These are phyloP conservation scores for Acleris sparsana DNA, from an alignment of 2,888 invertebrate species.

Conservation along the genomic window DNA sequence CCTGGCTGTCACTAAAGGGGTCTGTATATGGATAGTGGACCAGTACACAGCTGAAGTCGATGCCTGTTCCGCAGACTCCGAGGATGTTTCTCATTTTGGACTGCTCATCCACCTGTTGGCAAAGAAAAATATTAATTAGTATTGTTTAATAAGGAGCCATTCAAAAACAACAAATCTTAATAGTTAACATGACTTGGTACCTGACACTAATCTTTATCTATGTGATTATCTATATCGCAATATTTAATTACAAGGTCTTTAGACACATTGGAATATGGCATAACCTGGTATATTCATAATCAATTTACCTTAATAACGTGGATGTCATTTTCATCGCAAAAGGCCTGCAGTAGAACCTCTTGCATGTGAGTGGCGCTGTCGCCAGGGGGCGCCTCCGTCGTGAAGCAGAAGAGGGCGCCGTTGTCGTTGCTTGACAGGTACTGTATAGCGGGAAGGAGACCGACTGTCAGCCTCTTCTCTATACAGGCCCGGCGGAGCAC, in stretches of 20 bases:
- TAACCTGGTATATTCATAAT: too few relatives aligned
- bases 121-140: constrained; percentile 47
- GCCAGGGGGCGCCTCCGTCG: constrained; percentile 86
- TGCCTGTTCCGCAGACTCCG: constrained; percentile 67
- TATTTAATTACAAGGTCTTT: too few relatives aligned
- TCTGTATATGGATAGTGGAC: constrained; percentile 80
- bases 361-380: constrained; percentile 91
- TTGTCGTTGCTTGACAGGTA: constrained; percentile 83
- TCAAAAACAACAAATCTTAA: too few relatives aligned
- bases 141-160: neutral
- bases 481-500: constrained; percentile 80
- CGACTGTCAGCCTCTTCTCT: constrained; percentile 85
- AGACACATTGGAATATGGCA: too few relatives aligned
- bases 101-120: constrained; percentile 83
- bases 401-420: constrained; percentile 87
- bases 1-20: constrained; percentile 73
- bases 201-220: too few relatives aligned
- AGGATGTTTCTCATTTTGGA: constrained; percentile 77
- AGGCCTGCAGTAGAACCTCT: constrained; percentile 89
- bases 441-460: constrained; percentile 85
- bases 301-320: constrained; percentile 87
- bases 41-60: constrained; percentile 83
- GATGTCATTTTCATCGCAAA: constrained; percentile 91
- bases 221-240: too few relatives aligned
- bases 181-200: too few relatives aligned